Evolutionary conservation across 2,888 invertebrate genomes (phyloP), one percentile per base, ranked within the genome.

Genomic region (Chrysotoxum bicinctum): DNA sequence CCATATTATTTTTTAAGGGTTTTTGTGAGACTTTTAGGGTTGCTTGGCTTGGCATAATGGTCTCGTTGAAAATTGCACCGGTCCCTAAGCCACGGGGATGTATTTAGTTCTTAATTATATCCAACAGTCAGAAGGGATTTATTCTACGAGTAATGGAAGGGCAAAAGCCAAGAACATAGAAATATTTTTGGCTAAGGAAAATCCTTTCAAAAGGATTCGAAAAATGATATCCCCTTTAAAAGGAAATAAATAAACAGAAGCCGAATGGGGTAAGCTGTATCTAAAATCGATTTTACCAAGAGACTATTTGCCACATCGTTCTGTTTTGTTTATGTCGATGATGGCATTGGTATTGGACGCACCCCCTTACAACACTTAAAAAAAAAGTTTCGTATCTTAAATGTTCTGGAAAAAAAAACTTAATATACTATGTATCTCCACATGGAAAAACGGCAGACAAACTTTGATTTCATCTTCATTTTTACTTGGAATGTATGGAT

Each of bases 61-160:
- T 69, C 40, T 45, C 43, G 60, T 62, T 50, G 58, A 48, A 66
- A 68, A 40, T 69, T 70, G 43, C n/a, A 19, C 48, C 26, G 35
- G 19, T 75, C 52, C 19, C n/a, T 50, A 54, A 73, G 68, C 68
- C 62, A 58, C 21, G 12, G 12, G 30, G 69, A 78, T 45, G 78
- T 78, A 82, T 83, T 83, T 78, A 43, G 83, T 78, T 69, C 78
- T 68, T 83, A 83, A 83, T 83, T 83, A 83, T 50, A 74, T 73
- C 73, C 26, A 48, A 56, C 68, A 83, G 60, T 69, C 69, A 74
- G 69, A 69, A 40, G 43, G 56, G 73, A 83, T 78, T 83, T 69
- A 69, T 74, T 64, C 68, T 50, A n/a, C n/a, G n/a, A n/a, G n/a
- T n/a, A 78, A 72, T 54, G 73, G 83, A 62, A 62, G 62, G 54